Evolutionary conservation across 2,113 vertebrate genomes (phyloP).

Genomic region (Passer domesticus): DNA sequence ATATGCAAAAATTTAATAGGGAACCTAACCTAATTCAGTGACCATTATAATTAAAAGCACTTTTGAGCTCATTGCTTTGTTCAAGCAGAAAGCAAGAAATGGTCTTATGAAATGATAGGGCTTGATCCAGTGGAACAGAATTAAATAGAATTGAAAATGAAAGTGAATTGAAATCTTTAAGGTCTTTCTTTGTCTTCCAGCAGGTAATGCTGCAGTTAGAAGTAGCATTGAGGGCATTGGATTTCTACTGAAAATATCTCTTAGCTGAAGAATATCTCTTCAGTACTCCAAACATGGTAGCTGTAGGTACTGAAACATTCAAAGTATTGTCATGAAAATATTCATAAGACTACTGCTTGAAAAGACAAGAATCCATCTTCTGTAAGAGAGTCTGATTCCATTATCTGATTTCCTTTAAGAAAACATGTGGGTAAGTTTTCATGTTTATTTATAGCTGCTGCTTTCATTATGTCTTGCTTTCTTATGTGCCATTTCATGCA

Average conservation of each 20-base stretch:
- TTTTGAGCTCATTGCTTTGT: neutral
- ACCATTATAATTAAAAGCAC: neutral
- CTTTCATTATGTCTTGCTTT: conserved; percentile 24
- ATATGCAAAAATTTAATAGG: neutral
- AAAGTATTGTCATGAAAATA: conserved; percentile 31
- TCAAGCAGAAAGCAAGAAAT: neutral
- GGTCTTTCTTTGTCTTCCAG: neutral
- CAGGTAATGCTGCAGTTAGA: neutral
- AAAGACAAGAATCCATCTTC: conserved; percentile 33
- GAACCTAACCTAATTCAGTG: neutral
- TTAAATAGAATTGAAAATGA: neutral
- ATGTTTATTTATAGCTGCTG: conserved; percentile 54
- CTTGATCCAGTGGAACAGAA: neutral
- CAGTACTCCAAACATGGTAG: neutral
- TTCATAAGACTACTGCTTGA: neutral
- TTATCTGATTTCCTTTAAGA: conserved; percentile 47
- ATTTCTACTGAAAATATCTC: neutral
- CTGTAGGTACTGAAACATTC: conserved; percentile 16
- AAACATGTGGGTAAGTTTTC: conserved; percentile 35
- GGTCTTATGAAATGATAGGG: neutral
- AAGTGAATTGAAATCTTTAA: neutral
- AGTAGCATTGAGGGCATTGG: neutral
- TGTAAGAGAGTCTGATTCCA: neutral
- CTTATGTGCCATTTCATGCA: conserved; percentile 21
- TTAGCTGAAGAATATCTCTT: neutral